A percentile compares a stretch with the other conserved stretches of the same genome.
These are phyloP conservation scores for Syrmaticus mikado DNA, from an alignment of 2,113 vertebrate genomes.

Conservation along the genomic window DNA sequence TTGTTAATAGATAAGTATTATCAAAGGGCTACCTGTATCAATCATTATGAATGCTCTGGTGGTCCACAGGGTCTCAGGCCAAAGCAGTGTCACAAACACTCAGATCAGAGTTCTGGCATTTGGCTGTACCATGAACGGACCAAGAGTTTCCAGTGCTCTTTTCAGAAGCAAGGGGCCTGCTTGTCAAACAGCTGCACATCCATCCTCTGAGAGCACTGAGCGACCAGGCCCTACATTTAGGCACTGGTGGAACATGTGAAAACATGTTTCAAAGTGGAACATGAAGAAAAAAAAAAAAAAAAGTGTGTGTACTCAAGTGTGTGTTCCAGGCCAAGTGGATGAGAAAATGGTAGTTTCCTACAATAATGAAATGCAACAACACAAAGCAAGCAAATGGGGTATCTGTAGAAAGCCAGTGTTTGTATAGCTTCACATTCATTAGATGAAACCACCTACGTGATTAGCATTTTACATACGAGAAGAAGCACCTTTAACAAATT, in stretches of 20 bases:
- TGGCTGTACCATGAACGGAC: not conserved
- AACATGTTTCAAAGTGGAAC: not conserved
- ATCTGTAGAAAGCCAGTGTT: not conserved
- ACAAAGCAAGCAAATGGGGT: not conserved
- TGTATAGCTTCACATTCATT: not conserved
- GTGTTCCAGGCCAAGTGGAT: not conserved
- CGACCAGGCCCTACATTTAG: too few species aligned
- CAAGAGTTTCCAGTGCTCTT: not conserved
- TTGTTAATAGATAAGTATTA: not conserved
- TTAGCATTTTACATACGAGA: not conserved
- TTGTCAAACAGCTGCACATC: not conserved
- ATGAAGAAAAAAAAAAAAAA: not conserved
- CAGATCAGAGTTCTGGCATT: not conserved
- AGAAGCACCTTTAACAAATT: not conserved
- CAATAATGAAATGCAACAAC: not conserved
- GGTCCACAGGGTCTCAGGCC: not conserved
- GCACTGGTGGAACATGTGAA: not conserved
- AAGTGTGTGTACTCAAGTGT: not conserved
- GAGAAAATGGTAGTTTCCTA: not conserved
- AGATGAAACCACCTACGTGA: not conserved
- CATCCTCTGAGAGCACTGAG: not conserved
- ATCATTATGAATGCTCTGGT: not conserved
- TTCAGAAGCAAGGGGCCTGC: not conserved
- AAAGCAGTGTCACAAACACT: not conserved
- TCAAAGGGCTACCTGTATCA: not conserved